Percentiles rank a stretch among this genome's conserved stretches.
Evolutionary conservation across 2,888 invertebrate genomes (phyloP).

Genomic region (Lasioglossum leucozonium): DNA sequence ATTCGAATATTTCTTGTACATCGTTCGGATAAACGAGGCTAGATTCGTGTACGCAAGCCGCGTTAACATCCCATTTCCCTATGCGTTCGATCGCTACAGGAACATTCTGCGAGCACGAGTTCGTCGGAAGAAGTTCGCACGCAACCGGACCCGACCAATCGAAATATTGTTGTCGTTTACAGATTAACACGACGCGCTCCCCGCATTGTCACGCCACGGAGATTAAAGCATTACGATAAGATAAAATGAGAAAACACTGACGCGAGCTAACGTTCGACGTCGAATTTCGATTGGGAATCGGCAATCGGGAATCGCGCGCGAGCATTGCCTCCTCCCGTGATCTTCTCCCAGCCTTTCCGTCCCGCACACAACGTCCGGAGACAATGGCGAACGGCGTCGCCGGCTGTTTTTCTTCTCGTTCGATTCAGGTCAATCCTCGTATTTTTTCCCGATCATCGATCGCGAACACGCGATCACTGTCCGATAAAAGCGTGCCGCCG

Average conservation of each 20-base stretch:
- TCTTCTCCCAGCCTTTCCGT: neutral
- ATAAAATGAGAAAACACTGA: slow-evolving; percentile 41
- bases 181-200: neutral
- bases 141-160: slow-evolving; percentile 1
- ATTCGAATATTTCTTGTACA: neutral
- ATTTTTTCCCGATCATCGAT: neutral
- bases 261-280: slow-evolving; percentile 5
- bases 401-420: neutral
- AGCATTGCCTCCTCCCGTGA: neutral
- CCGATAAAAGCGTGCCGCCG: neutral
- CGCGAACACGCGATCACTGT: neutral
- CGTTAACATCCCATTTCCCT: neutral
- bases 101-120: neutral
- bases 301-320: neutral
- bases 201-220: slow-evolving; percentile 23
- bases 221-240: slow-evolving; percentile 56
- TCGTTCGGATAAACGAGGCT: neutral
- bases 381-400: neutral
- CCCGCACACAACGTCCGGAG: neutral
- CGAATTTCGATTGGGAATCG: neutral
- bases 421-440: neutral
- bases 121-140: neutral
- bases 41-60: neutral
- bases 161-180: slow-evolving; percentile 16
- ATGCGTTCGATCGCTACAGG: neutral